Conservation (phyloP, 37 sponge, comb jelly and placozoan genomes). For the Lycopodina hypogea region DNA sequence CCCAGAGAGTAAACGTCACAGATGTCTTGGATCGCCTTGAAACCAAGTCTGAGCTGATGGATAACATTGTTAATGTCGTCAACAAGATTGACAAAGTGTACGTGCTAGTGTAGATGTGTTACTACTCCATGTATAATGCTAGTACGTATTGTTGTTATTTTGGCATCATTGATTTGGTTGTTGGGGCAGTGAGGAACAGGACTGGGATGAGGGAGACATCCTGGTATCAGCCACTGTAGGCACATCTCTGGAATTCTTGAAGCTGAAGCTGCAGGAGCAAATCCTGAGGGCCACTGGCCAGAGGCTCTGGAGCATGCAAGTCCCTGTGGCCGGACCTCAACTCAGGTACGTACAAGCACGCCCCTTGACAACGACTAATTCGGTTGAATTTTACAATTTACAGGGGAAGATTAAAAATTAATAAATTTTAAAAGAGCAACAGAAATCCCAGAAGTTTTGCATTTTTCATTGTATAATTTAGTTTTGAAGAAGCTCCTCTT, state of each 20-base stretch:
- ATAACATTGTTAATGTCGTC: conserved; percentile 48
- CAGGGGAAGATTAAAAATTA: too few species aligned
- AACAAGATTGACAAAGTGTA: conserved; percentile 63
- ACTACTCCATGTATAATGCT: neutral
- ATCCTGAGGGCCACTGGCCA: conserved; percentile 37
- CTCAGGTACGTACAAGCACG: conserved; percentile 59
- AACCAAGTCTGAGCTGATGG: conserved; percentile 18
- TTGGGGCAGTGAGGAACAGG: neutral
- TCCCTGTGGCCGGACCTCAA: conserved; percentile 48
- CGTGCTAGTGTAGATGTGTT: neutral
- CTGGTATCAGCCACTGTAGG: conserved; percentile 45
- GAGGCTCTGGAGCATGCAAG: conserved; percentile 21
- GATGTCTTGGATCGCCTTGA: conserved; percentile 42
- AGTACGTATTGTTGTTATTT: neutral
- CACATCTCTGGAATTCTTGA: conserved; percentile 8
- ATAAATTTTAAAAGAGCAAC: too few species aligned
- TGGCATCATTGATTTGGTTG: neutral
- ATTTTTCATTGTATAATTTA: too few species aligned
- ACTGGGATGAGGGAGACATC: neutral
- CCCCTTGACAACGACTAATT: too few species aligned
- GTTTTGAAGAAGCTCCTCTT: too few species aligned
- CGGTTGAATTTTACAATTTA: too few species aligned
- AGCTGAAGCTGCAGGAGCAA: conserved; percentile 19
- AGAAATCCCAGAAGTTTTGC: too few species aligned
- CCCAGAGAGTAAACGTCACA: conserved; percentile 47